These are phyloP conservation scores for Bombus turneri DNA, from an alignment of 1,140 invertebrate species.

Conservation along the genomic window DNA sequence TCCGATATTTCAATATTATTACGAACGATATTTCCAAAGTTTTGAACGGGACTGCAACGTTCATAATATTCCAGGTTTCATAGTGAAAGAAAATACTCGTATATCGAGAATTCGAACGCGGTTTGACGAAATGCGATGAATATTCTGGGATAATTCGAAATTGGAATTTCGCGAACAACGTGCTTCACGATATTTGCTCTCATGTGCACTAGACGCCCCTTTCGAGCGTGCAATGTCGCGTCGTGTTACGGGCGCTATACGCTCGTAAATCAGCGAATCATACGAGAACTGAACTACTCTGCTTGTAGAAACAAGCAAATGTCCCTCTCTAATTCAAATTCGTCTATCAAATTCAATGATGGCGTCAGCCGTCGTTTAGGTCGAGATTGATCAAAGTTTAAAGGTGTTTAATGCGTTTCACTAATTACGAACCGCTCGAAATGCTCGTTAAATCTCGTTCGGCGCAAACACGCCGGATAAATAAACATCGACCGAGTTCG, in stretches of 20 bases:
- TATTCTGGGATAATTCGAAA: conserved; percentile 26
- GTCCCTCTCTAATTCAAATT: not conserved
- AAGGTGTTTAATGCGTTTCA: conserved; percentile 7
- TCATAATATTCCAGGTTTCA: conserved; percentile 34
- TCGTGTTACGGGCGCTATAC: not conserved
- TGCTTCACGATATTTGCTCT: conserved; percentile 6
- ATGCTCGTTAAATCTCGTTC: conserved; percentile 5
- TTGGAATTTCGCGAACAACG: conserved; percentile 1
- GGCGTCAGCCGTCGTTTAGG: not conserved
- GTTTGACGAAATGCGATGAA: conserved; percentile 8
- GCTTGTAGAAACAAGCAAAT: not conserved
- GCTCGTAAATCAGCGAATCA: not conserved
- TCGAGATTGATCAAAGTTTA: not conserved
- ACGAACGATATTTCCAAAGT: not conserved
- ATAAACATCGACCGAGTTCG: not conserved
- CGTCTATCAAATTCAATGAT: not conserved
- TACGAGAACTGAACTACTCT: not conserved
- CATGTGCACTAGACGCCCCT: not conserved
- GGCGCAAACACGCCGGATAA: not conserved
- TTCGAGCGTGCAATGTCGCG: not conserved
- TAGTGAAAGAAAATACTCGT: conserved; percentile 34
- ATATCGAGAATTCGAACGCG: not conserved
- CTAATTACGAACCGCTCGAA: not conserved
- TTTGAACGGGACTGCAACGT: not conserved
- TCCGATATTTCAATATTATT: too few species aligned